These are phyloP conservation scores for Drosophila fungiperda DNA, from an alignment of 2,888 invertebrate species.

Conservation along the genomic window DNA sequence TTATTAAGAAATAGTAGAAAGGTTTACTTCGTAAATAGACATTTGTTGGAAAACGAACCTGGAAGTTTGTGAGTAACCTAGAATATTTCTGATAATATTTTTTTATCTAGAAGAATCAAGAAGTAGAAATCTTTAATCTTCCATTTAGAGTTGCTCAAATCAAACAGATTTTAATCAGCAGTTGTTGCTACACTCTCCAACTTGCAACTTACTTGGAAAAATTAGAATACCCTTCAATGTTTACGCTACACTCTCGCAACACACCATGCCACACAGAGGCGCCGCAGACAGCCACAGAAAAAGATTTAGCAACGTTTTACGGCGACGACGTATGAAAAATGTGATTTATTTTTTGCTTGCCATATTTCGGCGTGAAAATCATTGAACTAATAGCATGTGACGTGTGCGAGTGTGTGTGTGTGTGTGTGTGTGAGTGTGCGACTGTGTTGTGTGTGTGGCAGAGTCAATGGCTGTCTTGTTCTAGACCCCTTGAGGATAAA, in stretches of 20 bases:
- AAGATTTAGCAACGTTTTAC: slow-evolving; percentile 60
- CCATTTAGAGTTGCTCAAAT: neutral
- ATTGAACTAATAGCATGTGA: slow-evolving; percentile 81
- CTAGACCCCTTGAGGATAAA: slow-evolving; percentile 58
- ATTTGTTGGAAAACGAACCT: too few species aligned
- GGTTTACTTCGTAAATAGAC: too few species aligned
- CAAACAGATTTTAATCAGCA: neutral
- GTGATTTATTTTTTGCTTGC: slow-evolving; percentile 56
- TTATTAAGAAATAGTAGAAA: too few species aligned
- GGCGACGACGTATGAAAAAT: slow-evolving; percentile 47
- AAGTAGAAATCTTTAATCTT: neutral
- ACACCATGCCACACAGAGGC: slow-evolving; percentile 19
- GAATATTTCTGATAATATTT: neutral
- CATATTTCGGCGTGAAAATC: slow-evolving; percentile 77
- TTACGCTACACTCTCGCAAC: slow-evolving; percentile 26
- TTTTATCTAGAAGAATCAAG: neutral
- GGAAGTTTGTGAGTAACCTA: neutral
- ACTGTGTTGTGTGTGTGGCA: slow-evolving; percentile 5
- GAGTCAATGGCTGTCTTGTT: slow-evolving; percentile 50
- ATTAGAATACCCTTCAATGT: slow-evolving; percentile 3
- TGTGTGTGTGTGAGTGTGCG: slow-evolving; percentile 10
- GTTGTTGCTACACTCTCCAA: too few species aligned
- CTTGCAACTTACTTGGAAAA: neutral
- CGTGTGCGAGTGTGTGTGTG: slow-evolving; percentile 33
- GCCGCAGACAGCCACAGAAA: slow-evolving; percentile 56